Percentiles rank a stretch among this genome's conserved stretches.
Conservation (phyloP, 2,888 invertebrate species). For the Asteroscopus sphinx region DNA sequence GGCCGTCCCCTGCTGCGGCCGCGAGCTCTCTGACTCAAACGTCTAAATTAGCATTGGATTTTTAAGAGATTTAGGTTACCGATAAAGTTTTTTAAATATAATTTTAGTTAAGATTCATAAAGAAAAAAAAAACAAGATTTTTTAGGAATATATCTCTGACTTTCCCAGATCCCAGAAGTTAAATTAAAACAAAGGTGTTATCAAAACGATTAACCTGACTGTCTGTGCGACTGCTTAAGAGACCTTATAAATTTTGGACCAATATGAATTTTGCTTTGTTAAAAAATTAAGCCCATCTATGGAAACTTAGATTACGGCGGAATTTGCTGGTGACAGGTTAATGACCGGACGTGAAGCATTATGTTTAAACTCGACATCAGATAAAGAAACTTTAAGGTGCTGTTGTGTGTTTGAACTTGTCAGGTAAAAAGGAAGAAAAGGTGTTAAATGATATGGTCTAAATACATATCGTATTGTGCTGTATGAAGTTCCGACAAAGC, state of each 20-base stretch:
- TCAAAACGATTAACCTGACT: too few species aligned
- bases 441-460: slow-evolving; percentile 26
- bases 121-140: too few species aligned
- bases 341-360: slow-evolving; percentile 41
- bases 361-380: slow-evolving; percentile 33
- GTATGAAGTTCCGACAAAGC: slow-evolving; percentile 20
- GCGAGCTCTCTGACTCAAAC: slow-evolving; percentile 49
- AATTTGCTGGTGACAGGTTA: slow-evolving; percentile 41
- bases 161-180: too few species aligned
- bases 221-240: too few species aligned
- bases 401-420: slow-evolving; percentile 12
- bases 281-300: neutral
- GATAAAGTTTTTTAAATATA: too few species aligned
- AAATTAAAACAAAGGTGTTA: too few species aligned
- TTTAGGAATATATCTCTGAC: too few species aligned
- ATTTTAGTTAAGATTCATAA: too few species aligned
- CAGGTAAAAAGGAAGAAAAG: slow-evolving; percentile 31
- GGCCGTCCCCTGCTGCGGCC: slow-evolving; percentile 57
- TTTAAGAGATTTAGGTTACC: slow-evolving; percentile 23
- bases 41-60: slow-evolving; percentile 48
- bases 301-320: slow-evolving; percentile 15
- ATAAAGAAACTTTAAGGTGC: slow-evolving; percentile 31
- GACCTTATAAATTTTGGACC: too few species aligned
- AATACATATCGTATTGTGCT: slow-evolving; percentile 15
- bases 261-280: too few species aligned